Base-by-base conservation (phyloP, 2,888 invertebrate species). In the Drosophila demipolita region DNA sequence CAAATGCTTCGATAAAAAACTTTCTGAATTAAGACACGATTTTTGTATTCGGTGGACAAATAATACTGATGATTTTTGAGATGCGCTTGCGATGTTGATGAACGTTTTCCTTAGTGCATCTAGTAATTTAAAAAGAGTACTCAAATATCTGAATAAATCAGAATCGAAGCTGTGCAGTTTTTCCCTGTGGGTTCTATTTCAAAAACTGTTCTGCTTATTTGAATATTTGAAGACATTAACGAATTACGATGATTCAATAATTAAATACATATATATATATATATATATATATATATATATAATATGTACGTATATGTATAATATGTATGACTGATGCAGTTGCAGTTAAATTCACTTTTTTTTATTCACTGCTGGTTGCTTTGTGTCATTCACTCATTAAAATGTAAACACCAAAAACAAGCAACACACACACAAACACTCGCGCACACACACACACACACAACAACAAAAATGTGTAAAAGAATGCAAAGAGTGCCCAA, bases 391-490 rank as follows among this genome's bases (percentile, higher is more conserved):
- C 59, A 45, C 42, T 73, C 68, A 54, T 66, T 49, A 66, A 57
- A 66, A 59, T 52, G 62, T 57, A 49, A 77, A 76, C 68, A 72
- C 65, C 54, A 52, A 65, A 65, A 77, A 54, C 49, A 67, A 73
- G 57, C 23, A 61, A 38, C 15, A 15, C 55, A 55, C 23, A 26
- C 2, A 15, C 15, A 8, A 23, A 23, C 33, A 58, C 33, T 42
- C 40, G 11, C 45, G 7, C 9, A n/a, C 7, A 20, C 20, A 15
- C 29, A 2, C 2, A 7, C 23, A 15, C 3, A 33, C 40, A 64
- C 29, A 53, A 33, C 12, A 12, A 55, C 23, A 67, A 67, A 66
- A 54, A 40, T 15, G 12, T 23, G 20, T n/a, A 70, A 69, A 52
- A 68, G 57, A n/a, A 69, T 32, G 32, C 6, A 55, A 49, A 48